Conservation (phyloP, 1,140 invertebrate genomes). For the Maconellicoccus hirsutus region DNA sequence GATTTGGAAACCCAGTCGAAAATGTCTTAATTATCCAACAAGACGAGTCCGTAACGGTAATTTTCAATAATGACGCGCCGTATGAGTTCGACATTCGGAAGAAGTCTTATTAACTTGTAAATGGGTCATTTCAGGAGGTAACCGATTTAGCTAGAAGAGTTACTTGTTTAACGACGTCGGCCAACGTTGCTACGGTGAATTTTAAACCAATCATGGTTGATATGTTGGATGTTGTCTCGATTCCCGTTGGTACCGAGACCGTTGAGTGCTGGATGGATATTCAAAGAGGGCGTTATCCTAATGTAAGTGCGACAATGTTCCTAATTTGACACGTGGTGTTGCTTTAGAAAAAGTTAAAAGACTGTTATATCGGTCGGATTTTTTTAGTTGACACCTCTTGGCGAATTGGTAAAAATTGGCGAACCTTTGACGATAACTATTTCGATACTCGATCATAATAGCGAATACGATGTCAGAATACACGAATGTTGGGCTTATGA, state of each 20-base stretch:
- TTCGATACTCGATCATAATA: conserved; percentile 50
- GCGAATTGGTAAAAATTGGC: conserved; percentile 53
- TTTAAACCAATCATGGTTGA: conserved; percentile 58
- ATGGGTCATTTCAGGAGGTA: conserved; percentile 1
- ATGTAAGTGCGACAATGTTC: conserved; percentile 38
- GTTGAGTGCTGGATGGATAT: conserved; percentile 69
- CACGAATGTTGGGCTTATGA: conserved; percentile 63
- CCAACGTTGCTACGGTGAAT: conserved; percentile 47
- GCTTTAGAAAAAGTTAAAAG: neutral
- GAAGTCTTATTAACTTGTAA: too few species aligned
- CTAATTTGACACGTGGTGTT: neutral
- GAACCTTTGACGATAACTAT: conserved; percentile 55
- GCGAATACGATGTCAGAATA: conserved; percentile 52
- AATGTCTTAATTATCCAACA: conserved; percentile 53
- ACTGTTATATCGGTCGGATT: neutral
- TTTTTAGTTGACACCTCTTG: conserved; percentile 42
- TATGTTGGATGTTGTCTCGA: conserved; percentile 54
- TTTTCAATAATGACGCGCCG: neutral
- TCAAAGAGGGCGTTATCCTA: conserved; percentile 52
- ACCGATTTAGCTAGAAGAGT: conserved; percentile 46
- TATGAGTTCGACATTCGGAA: too few species aligned
- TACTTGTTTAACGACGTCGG: conserved; percentile 42
- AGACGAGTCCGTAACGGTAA: conserved; percentile 47
- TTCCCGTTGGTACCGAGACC: conserved; percentile 43
- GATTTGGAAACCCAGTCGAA: conserved; percentile 45